phyloP scores from a whole-genome alignment of 1,140 invertebrate species.

The Dreissena polymorpha region DNA sequence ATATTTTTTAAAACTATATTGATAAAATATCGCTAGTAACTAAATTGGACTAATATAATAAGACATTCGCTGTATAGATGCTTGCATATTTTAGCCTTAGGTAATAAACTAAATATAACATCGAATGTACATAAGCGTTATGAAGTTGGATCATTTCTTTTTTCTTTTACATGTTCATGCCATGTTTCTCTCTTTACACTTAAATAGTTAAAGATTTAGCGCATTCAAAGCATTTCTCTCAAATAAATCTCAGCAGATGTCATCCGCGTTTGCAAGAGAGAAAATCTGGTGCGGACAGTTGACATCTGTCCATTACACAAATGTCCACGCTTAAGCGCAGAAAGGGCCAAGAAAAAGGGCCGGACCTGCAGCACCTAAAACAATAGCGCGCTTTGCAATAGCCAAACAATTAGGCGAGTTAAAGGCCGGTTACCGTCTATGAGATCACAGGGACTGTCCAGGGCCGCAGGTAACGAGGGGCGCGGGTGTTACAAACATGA shows the following conservation, averaged over 20 bases:
- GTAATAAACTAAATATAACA: too few relatives aligned
- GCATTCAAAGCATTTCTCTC: not conserved
- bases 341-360: slow-evolving; percentile 18
- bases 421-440: slow-evolving; percentile 17
- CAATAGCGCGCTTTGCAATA: slow-evolving; percentile 37
- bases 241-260: slow-evolving; percentile 8
- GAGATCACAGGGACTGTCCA: slow-evolving; percentile 26
- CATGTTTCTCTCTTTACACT: too few relatives aligned
- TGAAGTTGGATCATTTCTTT: too few relatives aligned
- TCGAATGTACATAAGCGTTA: too few relatives aligned
- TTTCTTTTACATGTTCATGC: too few relatives aligned
- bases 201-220: too few relatives aligned
- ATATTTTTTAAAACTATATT: too few relatives aligned
- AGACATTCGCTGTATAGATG: too few relatives aligned
- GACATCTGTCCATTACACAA: slow-evolving; percentile 43
- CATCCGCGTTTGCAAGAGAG: slow-evolving; percentile 5
- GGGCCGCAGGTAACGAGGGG: slow-evolving; percentile 24
- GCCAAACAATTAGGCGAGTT: slow-evolving; percentile 45
- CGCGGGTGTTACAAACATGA: slow-evolving; percentile 43
- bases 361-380: slow-evolving; percentile 26
- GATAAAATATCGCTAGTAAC: too few relatives aligned
- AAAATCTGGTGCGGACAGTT: slow-evolving; percentile 35
- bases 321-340: slow-evolving; percentile 3
- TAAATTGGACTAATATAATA: too few relatives aligned
- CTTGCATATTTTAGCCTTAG: too few relatives aligned